Conservation (phyloP, 2,113 vertebrate species). For the Sinocyclocheilus rhinocerous region DNA sequence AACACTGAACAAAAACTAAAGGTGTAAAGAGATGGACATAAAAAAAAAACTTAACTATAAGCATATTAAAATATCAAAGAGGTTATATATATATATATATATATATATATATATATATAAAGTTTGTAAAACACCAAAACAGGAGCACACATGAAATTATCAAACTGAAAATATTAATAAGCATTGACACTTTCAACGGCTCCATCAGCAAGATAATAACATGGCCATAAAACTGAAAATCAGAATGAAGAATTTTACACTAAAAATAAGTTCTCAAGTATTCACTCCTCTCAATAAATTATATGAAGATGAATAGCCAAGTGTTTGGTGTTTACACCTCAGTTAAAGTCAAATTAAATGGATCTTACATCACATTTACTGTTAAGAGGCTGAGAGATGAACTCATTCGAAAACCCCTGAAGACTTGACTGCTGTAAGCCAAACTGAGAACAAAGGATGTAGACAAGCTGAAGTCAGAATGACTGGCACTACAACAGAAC, state of each 20-base stretch:
- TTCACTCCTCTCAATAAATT: not conserved
- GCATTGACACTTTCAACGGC: not conserved
- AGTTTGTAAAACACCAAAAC: too few species aligned
- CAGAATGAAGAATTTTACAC: not conserved
- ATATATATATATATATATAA: too few species aligned
- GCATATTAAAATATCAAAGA: too few species aligned
- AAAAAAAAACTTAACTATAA: not conserved
- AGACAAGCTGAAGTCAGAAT: constrained; percentile 3
- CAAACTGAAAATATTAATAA: not conserved
- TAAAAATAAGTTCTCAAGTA: not conserved
- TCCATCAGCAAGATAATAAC: not conserved
- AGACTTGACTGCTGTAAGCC: constrained; percentile 12
- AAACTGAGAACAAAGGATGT: constrained; percentile 16
- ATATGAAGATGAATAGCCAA: not conserved
- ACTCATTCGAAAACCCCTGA: not conserved
- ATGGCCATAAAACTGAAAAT: not conserved
- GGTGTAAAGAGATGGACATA: not conserved
- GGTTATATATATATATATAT: too few species aligned
- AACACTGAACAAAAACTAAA: not conserved
- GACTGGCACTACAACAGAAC: not conserved
- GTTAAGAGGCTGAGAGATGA: not conserved
- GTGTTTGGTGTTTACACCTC: not conserved
- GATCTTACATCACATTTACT: not conserved
- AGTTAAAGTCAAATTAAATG: not conserved
- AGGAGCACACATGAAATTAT: too few species aligned